Base-by-base conservation (phyloP, 2,113 vertebrate genomes). In the Salvelinus fontinalis region DNA sequence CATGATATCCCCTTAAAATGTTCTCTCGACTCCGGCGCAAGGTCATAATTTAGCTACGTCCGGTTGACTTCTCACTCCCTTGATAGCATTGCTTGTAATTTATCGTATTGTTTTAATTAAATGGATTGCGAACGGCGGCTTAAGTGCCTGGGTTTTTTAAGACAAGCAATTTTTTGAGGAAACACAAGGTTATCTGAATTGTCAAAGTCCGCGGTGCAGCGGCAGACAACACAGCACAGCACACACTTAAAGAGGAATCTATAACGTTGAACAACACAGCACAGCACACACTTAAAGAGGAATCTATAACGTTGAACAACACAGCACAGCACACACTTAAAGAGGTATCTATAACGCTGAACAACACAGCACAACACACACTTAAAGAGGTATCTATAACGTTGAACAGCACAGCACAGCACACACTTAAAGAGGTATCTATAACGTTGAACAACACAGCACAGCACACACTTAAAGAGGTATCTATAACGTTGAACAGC, bases 81-180 rank as follows among this genome's bases (percentile, higher is more conserved):
- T 82, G 81, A 89, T 88, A 87, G 86, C 82, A 81, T 83, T 85
- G 87, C 85, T 82, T 65, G 85, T 92, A 91, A 93, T 93, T 92
- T 92, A 93, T 87, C 78, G 86, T 89, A 87, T 92, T 87, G 89
- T 87, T 93, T 93, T 91, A 93, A 93, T 93, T 91, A 92, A 93
- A 91, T 90, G 79, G 88, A 93, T 90, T 86, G 87, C 83, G 80
- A 72, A 18, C 5, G 16, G 60, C 22, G 49, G 72, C 86, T 86
- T 89, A 92, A 90, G 87, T 89, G 87, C 85, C 84, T 75, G 6
- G 79, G 75, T 22, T 83, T 85, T 80, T 85, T 80, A 85, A 85
- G 88, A 89, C 80, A 60, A 84, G 86, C 92, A 72, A 34, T 87
- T 89, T 87, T 87, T 79, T 81, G 0, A 78, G 73, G 80, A 77